phyloP scores from a whole-genome alignment of 2,888 invertebrate species.

The Synergus itoensis region DNA sequence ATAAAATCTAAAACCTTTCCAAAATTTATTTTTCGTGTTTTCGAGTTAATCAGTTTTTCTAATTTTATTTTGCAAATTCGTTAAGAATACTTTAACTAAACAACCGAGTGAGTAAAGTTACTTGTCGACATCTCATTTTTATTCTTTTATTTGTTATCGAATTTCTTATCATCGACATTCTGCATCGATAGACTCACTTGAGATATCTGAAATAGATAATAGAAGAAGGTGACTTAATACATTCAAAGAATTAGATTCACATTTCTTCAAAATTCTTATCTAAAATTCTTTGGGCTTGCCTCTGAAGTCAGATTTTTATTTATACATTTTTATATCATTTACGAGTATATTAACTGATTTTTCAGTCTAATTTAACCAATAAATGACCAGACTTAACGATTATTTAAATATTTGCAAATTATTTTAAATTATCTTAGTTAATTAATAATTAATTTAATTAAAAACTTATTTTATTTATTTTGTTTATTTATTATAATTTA shows the following conservation, averaged over 20 bases:
- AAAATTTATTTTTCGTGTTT: too few relatives aligned
- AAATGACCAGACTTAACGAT: too few relatives aligned
- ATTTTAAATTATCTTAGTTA: too few relatives aligned
- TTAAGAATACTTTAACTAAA: not conserved
- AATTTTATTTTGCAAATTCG: too few relatives aligned
- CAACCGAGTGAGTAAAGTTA: not conserved
- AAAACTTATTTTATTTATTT: too few relatives aligned
- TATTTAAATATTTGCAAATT: too few relatives aligned
- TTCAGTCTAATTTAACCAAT: too few relatives aligned
- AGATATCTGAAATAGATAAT: not conserved
- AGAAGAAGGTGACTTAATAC: not conserved
- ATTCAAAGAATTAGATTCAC: not conserved
- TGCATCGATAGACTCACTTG: not conserved
- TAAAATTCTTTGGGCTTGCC: not conserved
- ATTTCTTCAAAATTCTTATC: not conserved
- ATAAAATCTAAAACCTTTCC: too few relatives aligned
- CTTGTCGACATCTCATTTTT: not conserved
- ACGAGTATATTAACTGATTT: too few relatives aligned
- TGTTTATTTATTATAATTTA: not conserved
- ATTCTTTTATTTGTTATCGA: not conserved
- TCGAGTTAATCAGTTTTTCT: too few relatives aligned
- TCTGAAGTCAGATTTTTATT: not conserved
- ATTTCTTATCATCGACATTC: conserved; percentile 2
- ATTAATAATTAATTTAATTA: too few relatives aligned
- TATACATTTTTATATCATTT: too few relatives aligned